These are phyloP conservation scores for Catocala nupta DNA, from an alignment of 2,888 invertebrate genomes.

Conservation along the genomic window DNA sequence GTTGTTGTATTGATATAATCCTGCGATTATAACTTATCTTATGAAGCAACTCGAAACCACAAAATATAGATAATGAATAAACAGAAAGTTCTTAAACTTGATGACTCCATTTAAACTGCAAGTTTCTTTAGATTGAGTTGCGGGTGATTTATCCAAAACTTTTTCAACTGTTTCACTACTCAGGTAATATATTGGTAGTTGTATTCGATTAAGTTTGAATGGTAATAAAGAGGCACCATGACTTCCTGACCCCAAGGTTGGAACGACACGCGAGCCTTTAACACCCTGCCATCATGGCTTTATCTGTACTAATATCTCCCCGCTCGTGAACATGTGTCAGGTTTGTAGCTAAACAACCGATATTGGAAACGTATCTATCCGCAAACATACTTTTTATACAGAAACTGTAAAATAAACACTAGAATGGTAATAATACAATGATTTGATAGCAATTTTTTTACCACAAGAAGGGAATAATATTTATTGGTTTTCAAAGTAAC, in stretches of 20 bases:
- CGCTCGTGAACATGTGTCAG: constrained; percentile 42
- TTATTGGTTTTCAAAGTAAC: no score
- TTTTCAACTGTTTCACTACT: constrained; percentile 55
- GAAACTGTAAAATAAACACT: no score
- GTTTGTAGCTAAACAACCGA: constrained; percentile 16
- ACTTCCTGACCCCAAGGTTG: constrained; percentile 65
- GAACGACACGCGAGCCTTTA: constrained; percentile 70
- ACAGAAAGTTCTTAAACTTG: neutral
- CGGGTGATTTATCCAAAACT: constrained; percentile 47
- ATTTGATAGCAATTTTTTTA: no score
- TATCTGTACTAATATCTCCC: constrained; percentile 72
- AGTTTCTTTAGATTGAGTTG: constrained; percentile 34
- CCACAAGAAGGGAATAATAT: no score
- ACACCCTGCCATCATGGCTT: constrained; percentile 62
- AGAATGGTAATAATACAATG: no score
- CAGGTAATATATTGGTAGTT: constrained; percentile 62
- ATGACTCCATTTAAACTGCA: neutral
- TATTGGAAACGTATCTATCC: constrained; percentile 34
- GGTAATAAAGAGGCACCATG: constrained; percentile 67
- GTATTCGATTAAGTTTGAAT: constrained; percentile 79
- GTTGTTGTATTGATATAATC: no score
- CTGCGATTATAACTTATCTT: no score
- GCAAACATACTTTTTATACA: neutral
- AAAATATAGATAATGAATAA: neutral
- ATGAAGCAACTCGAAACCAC: neutral